Evolutionary conservation across 2,888 invertebrate species (phyloP), one percentile per base, ranked within the genome.

Genomic region (Lepidocyrtoides sp.): DNA sequence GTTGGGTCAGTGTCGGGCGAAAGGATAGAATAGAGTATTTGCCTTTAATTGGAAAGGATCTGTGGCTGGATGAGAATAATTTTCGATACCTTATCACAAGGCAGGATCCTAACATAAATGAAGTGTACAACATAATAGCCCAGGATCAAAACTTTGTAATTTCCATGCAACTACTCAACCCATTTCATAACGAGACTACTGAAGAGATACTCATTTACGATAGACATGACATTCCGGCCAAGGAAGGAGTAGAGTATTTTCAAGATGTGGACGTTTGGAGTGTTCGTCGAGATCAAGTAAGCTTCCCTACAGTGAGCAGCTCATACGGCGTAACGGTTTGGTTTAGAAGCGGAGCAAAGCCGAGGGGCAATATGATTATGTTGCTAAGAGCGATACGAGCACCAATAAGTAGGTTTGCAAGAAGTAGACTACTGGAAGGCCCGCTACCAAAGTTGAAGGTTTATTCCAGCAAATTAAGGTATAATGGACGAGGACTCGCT

Each of bases 91-190:
- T 98, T 10, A 96, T 98, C 14, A 98, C 98, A 0, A 96, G 96
- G n/a, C 96, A 96, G 95, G 95, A 96, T 7, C 95, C 96, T 63
- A 96, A 96, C 0, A 48, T 92, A 10, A 91, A 93, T 20, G 92
- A 93, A 82, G 92, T 92, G 14, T 92, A 92, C 90, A 92, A 92
- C 60, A 75, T 92, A 0, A 85, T 93, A 7, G 94, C 94, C 14
- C 90, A 92, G 36, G 94, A 97, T 91, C 98, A 98, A 0, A 98
- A 98, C 3, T 98, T 97, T 95, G 98, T 98, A 0, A 96, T 99
- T 79, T 98, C 98, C 5, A 96, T 99, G 66, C 98, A 99, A 95
- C 96, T 99, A 17, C 95, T 99, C 3, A 99, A 98, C 95, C 98
- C 98, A 0, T 97, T 98, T 91, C 97, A 98, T 94, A 98, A 98